A percentile compares a stretch with the other conserved stretches of the same genome.
phyloP scores from a whole-genome alignment of 2,113 vertebrate species.

The Plotosus lineatus region DNA sequence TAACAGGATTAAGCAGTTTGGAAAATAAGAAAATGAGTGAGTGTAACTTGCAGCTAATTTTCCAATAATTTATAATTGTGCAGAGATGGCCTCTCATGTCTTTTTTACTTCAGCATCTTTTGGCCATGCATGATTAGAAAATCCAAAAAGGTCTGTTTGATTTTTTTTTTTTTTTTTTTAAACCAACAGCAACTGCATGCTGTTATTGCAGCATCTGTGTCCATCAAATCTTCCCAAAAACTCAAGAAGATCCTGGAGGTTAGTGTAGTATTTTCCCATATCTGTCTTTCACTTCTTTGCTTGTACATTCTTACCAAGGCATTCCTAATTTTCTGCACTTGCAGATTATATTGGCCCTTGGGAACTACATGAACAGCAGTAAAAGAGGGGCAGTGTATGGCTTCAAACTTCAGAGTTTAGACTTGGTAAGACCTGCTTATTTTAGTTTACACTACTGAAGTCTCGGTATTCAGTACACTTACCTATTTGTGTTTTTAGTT shows the following conservation, averaged over 20 bases:
- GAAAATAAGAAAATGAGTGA: no score
- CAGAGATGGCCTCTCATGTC: neutral
- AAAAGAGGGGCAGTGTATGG: slow-evolving; percentile 97
- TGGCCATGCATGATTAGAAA: neutral
- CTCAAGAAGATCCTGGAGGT: slow-evolving; percentile 95
- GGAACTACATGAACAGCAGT: slow-evolving; percentile 99
- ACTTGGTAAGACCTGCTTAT: slow-evolving; percentile 77
- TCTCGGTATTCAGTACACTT: neutral
- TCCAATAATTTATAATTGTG: neutral
- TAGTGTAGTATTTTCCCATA: slow-evolving; percentile 16
- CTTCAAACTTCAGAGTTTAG: slow-evolving; percentile 98
- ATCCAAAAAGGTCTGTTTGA: neutral
- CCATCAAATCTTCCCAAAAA: slow-evolving; percentile 94
- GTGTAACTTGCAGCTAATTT: neutral
- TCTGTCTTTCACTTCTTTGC: neutral
- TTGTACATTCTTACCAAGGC: neutral
- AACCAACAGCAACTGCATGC: slow-evolving; percentile 88
- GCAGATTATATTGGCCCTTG: slow-evolving; percentile 95
- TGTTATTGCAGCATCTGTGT: slow-evolving; percentile 92
- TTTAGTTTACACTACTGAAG: neutral
- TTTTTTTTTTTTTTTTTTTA: neutral
- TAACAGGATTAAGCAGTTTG: no score
- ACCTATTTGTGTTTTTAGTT: slow-evolving; percentile 70
- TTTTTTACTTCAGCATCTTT: neutral
- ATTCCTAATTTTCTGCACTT: neutral